These are phyloP conservation scores for Odontomachus brunneus DNA, from an alignment of 1,140 invertebrate species.

Conservation along the genomic window DNA sequence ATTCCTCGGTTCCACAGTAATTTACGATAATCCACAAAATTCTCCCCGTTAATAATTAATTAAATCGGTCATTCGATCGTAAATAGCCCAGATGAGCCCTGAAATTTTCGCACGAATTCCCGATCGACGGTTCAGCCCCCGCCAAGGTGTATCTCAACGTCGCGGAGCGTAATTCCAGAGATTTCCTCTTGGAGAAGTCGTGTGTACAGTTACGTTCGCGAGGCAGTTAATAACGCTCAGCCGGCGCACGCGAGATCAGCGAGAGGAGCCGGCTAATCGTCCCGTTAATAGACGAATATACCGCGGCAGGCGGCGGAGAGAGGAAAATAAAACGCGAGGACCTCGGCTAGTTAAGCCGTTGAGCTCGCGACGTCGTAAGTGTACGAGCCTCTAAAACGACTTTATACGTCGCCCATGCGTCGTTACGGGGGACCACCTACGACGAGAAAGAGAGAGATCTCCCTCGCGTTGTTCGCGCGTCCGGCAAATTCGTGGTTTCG, in stretches of 20 bases:
- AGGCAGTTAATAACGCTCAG: conserved; percentile 29
- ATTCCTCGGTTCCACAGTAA: too few relatives aligned
- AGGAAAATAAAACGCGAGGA: conserved; percentile 40
- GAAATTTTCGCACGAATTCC: background rate
- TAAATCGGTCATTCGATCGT: too few relatives aligned
- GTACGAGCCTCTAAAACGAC: conserved; percentile 38
- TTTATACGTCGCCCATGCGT: conserved; percentile 29
- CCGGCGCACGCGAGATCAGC: conserved; percentile 9
- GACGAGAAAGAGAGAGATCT: conserved; percentile 19
- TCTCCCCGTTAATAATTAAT: too few relatives aligned
- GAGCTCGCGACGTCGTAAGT: conserved; percentile 15
- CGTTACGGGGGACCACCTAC: conserved; percentile 66
- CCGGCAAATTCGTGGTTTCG: conserved; percentile 66
- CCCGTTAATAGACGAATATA: conserved; percentile 60
- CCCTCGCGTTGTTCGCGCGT: conserved; percentile 10
- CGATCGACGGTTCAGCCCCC: background rate
- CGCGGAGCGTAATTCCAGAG: conserved; percentile 23
- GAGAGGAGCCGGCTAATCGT: conserved; percentile 46
- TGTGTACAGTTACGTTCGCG: conserved; percentile 27
- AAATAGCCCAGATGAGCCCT: too few relatives aligned
- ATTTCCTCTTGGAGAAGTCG: background rate
- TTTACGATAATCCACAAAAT: too few relatives aligned
- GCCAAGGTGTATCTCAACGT: conserved; percentile 9
- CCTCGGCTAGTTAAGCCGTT: conserved; percentile 28
- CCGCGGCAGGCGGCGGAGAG: background rate